phyloP scores from a whole-genome alignment of 92 coral and sea anemone species.

The Actinostola sp. region DNA sequence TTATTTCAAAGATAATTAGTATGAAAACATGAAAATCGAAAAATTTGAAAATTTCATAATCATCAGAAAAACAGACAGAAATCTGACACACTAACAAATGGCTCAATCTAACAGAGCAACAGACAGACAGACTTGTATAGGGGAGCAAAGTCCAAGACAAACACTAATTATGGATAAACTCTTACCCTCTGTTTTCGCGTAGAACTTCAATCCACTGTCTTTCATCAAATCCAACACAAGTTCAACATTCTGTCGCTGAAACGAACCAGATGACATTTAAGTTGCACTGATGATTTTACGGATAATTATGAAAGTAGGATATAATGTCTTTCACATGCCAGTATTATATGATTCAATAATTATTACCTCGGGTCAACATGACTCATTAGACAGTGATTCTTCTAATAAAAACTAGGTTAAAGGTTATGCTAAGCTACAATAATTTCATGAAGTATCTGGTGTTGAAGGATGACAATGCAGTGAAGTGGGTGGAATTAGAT shows the following conservation, averaged over 20 bases:
- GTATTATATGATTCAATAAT: too few species aligned
- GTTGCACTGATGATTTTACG: not conserved
- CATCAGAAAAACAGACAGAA: not conserved
- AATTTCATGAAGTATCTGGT: too few species aligned
- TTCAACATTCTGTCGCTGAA: constrained; percentile 89
- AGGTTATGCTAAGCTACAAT: too few species aligned
- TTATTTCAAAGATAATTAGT: too few species aligned
- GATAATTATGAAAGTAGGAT: not conserved
- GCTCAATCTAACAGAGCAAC: not conserved
- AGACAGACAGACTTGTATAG: not conserved
- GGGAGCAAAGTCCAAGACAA: not conserved
- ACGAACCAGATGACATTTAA: not conserved
- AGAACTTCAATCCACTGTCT: constrained; percentile 85
- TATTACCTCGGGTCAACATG: too few species aligned
- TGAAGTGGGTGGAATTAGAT: too few species aligned
- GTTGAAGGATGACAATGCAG: too few species aligned
- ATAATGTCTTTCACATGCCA: too few species aligned
- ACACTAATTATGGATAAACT: not conserved
- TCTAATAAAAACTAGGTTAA: too few species aligned
- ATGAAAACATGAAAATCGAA: not conserved
- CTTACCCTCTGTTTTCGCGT: constrained; percentile 83
- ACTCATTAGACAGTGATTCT: too few species aligned
- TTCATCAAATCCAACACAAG: constrained; percentile 90
- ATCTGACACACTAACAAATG: not conserved
- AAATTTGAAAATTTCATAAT: too few species aligned